Percentiles rank a stretch among this genome's conserved stretches.
Evolutionary conservation across 2,113 vertebrate species (phyloP).

Genomic region (Micronycteris hirsuta): DNA sequence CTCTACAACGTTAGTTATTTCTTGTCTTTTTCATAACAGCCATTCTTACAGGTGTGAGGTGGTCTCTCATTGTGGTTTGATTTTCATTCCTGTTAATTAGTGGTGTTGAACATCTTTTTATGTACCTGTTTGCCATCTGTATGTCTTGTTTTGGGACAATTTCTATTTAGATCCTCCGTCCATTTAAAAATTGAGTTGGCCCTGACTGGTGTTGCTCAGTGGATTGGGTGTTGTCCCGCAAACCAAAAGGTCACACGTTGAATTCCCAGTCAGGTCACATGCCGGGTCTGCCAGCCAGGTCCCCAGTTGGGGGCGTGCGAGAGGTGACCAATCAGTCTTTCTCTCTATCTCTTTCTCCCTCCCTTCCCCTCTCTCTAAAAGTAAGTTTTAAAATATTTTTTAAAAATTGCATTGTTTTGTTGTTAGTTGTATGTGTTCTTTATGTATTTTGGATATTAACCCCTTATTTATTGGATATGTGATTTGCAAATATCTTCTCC

Average conservation of each 20-base stretch:
- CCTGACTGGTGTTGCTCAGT: no score
- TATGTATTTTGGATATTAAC: not conserved
- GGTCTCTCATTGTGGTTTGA: not conserved
- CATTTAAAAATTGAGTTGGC: not conserved
- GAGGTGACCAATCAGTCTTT: no score
- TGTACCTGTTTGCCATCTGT: not conserved
- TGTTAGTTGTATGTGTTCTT: not conserved
- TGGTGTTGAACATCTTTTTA: not conserved
- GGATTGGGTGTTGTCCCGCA: no score
- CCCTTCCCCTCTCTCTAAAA: no score
- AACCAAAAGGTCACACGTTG: no score
- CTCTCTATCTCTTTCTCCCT: no score
- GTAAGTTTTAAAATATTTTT: no score
- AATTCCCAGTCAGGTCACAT: no score
- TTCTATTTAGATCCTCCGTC: not conserved
- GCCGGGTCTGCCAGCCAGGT: no score
- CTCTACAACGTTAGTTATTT: not conserved
- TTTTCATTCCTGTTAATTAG: not conserved
- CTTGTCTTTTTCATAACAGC: not conserved
- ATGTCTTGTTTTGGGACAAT: not conserved
- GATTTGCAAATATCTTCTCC: not conserved
- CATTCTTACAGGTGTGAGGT: not conserved
- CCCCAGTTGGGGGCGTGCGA: no score
- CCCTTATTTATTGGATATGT: not conserved
- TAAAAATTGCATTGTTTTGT: not conserved